Evolutionary conservation across 1,140 invertebrate genomes (phyloP), one percentile per base, ranked within the genome.

Genomic region (Gryon sp.): DNA sequence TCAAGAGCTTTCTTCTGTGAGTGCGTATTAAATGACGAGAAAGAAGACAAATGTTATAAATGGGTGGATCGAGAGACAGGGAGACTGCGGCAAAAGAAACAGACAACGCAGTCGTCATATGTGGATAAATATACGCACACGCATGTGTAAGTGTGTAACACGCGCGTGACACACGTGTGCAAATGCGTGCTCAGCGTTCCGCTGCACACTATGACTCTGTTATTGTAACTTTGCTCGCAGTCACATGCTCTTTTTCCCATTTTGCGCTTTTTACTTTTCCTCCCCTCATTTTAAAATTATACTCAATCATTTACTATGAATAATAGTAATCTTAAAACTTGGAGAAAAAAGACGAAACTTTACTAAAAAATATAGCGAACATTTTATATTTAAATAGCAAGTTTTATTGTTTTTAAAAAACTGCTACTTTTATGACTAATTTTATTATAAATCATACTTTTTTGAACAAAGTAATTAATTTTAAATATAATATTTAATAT

Each of bases 1-100:
- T 63, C 46, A 50, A 55, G 62, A 73, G 75, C 75, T 78, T 78
- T 76, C 73, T 69, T 62, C 62, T 12, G 20, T 22, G 65, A 48
- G 50, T 38, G 50, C 36, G 75, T 57, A 73, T 73, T 50, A 63
- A 59, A 36, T 55, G 53, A 50, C 74, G 63, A 78, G 65, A 73
- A 68, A 73, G 63, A 72, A 77, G 52, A 62, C 66, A 57, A 69
- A 63, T 57, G 60, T 52, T n/a, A 66, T 52, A 76, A 69, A 65
- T 66, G 59, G 65, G 36, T 60, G 43, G 73, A 68, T 62, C 55
- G 24, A 46, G 55, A 24, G 55, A 59, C 63, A 65, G 72, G 55
- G 59, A 69, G 59, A 74, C 60, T 65, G 73, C 52, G 74, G 52
- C 41, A 76, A 65, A 73, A 65, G 69, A 65, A 65, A 74, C 59